Conservation (phyloP, 2,888 invertebrate species). For the Cactoblastis cactorum region DNA sequence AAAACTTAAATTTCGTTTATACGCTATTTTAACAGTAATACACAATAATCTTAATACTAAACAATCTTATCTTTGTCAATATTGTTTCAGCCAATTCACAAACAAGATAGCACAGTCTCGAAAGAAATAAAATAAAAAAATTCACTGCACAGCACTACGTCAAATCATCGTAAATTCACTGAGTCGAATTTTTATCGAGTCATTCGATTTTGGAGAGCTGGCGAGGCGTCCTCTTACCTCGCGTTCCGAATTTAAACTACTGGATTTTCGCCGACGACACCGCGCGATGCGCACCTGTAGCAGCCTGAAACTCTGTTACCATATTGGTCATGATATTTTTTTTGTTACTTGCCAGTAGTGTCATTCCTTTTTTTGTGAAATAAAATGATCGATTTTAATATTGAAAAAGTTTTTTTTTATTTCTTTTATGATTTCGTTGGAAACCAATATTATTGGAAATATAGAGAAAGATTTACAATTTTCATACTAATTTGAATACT, state of each 20-base stretch:
- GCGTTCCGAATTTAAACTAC: not conserved
- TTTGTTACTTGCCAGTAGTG: not conserved
- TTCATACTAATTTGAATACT: too few relatives aligned
- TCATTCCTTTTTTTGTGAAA: too few relatives aligned
- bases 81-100: not conserved
- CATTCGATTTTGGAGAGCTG: not conserved
- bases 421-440: too few relatives aligned
- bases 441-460: too few relatives aligned
- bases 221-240: not conserved
- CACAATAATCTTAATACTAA: slow-evolving; percentile 3
- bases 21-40: not conserved
- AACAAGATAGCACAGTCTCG: slow-evolving; percentile 2
- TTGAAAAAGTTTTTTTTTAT: too few relatives aligned
- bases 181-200: slow-evolving; percentile 6
- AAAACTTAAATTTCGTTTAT: not conserved
- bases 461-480: too few relatives aligned
- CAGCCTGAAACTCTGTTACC: slow-evolving; percentile 2
- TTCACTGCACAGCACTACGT: slow-evolving; percentile 12
- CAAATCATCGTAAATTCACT: slow-evolving; percentile 8
- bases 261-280: not conserved
- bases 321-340: not conserved
- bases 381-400: too few relatives aligned
- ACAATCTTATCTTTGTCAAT: slow-evolving; percentile 12
- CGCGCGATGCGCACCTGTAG: slow-evolving; percentile 10
- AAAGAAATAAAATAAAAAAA: slow-evolving; percentile 3